Conservation (phyloP, 2,888 invertebrate species). For the Crepidodera aurea region DNA sequence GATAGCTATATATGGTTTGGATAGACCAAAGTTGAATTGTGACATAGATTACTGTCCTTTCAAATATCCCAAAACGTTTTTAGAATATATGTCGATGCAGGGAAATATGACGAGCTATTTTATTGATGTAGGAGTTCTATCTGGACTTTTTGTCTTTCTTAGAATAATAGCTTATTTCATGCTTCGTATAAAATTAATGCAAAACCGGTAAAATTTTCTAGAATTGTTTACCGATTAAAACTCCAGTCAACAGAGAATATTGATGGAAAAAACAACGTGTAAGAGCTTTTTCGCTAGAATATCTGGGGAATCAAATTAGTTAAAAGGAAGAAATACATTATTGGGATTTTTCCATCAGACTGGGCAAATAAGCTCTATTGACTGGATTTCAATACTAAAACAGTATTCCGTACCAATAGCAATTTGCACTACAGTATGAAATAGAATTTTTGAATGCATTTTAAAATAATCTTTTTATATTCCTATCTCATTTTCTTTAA, state of each 20-base stretch:
- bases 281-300: no score
- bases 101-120: constrained; percentile 72
- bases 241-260: neutral
- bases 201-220: constrained; percentile 42
- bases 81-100: constrained; percentile 87
- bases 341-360: neutral
- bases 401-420: constrained; percentile 25
- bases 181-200: constrained; percentile 76
- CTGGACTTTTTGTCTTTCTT: constrained; percentile 80
- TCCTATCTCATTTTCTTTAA: constrained; percentile 3
- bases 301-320: no score
- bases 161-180: constrained; percentile 84
- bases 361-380: neutral
- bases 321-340: no score
- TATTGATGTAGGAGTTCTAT: constrained; percentile 84
- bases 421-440: constrained; percentile 8
- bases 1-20: constrained; percentile 89
- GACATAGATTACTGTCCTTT: constrained; percentile 85
- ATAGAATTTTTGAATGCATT: constrained; percentile 15
- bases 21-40: constrained; percentile 83
- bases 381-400: constrained; percentile 1
- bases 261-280: no score
- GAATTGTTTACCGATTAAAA: neutral
- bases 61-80: constrained; percentile 80
- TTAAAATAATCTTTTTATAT: constrained; percentile 10